These are phyloP conservation scores for Eupeodes latifasciatus DNA, from an alignment of 2,888 invertebrate species.

Conservation along the genomic window DNA sequence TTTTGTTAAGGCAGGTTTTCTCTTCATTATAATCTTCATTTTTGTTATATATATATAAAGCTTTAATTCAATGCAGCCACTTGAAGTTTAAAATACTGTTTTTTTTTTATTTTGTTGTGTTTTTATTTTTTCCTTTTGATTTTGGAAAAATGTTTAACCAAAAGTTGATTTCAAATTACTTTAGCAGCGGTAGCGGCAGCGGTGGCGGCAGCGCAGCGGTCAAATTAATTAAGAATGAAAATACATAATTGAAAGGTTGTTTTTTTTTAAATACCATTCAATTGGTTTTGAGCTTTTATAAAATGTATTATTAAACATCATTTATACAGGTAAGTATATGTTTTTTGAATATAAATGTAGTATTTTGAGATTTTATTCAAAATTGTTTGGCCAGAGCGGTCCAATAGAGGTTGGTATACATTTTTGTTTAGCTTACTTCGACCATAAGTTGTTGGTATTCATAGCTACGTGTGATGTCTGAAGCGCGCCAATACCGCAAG, in stretches of 20 bases:
- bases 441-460: too few relatives aligned
- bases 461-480: too few relatives aligned
- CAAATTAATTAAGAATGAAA: slow-evolving; percentile 26
- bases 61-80: slow-evolving; percentile 31
- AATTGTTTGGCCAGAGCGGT: too few relatives aligned
- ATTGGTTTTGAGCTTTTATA: background rate
- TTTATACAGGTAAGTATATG: background rate
- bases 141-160: background rate
- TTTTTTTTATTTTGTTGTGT: background rate
- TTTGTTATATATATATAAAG: background rate
- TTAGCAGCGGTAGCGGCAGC: background rate
- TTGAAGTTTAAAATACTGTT: slow-evolving; percentile 16
- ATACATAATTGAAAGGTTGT: background rate
- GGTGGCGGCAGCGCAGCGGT: background rate
- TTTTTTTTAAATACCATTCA: background rate
- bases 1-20: slow-evolving; percentile 40
- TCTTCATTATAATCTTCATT: background rate
- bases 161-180: slow-evolving; percentile 39
- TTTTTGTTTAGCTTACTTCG: too few relatives aligned
- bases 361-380: too few relatives aligned
- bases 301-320: background rate
- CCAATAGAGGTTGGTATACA: too few relatives aligned
- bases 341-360: background rate
- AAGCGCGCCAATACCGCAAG: too few relatives aligned
- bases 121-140: background rate